phyloP scores from a whole-genome alignment of 2,797 vertebrate genomes.

The Pangasius sanitwongsei region DNA sequence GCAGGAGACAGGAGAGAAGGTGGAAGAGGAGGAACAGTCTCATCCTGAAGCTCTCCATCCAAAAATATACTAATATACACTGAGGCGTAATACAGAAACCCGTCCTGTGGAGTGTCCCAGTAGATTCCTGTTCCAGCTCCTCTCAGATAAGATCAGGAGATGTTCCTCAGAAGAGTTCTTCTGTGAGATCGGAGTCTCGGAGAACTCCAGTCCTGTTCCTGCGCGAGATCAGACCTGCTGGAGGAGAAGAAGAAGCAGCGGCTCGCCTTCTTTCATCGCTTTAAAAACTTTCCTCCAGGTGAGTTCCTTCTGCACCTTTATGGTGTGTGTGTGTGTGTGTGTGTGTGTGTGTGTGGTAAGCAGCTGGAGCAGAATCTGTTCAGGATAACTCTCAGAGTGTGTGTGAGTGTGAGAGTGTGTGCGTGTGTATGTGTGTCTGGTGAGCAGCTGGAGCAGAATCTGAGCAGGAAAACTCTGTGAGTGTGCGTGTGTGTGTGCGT shows the following conservation, averaged over 20 bases:
- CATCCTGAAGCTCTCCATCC: conserved; percentile 29
- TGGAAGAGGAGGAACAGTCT: conserved; percentile 6
- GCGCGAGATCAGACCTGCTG: background rate
- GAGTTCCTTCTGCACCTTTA: conserved; percentile 31
- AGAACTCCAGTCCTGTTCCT: conserved; percentile 5
- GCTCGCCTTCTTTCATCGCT: background rate
- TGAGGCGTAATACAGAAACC: background rate
- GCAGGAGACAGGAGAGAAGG: conserved; percentile 16
- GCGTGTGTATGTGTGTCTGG: background rate
- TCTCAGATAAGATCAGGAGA: background rate
- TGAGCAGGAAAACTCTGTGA: background rate
- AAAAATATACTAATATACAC: background rate
- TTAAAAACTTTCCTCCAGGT: conserved; percentile 24
- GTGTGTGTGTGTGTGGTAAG: conserved; percentile 5
- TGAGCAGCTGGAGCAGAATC: background rate
- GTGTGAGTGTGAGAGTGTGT: background rate
- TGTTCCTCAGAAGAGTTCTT: conserved; percentile 27
- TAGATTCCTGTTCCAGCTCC: background rate
- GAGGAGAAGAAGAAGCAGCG: background rate
- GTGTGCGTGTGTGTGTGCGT: conserved; percentile 5
- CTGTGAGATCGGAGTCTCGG: background rate
- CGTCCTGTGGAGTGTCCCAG: background rate
- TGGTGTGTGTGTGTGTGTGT: conserved; percentile 12
- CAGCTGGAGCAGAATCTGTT: conserved; percentile 9
- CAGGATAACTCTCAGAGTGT: background rate